Evolutionary conservation across 2,888 invertebrate species (phyloP).

Genomic region (Orthosia gracilis): DNA sequence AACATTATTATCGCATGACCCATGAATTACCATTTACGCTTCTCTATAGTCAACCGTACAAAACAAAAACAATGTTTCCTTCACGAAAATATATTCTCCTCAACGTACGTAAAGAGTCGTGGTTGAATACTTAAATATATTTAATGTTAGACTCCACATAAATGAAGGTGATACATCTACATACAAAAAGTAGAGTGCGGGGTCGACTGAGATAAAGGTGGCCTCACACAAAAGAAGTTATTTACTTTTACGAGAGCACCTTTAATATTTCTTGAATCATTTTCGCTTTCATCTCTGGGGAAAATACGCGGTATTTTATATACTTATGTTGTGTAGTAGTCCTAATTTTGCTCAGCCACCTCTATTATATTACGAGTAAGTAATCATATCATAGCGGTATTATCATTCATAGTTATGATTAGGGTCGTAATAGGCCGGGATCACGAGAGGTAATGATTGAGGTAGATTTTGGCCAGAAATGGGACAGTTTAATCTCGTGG

Average conservation of each 20-base stretch:
- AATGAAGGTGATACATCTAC: conserved; percentile 56
- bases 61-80: conserved; percentile 34
- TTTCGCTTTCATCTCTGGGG: conserved; percentile 44
- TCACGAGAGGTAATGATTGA: conserved; percentile 37
- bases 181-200: conserved; percentile 57
- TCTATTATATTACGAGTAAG: conserved; percentile 16
- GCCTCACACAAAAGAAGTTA: conserved; percentile 69
- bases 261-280: conserved; percentile 64
- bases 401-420: conserved; percentile 45
- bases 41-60: conserved; percentile 15
- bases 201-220: conserved; percentile 64
- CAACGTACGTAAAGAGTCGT: conserved; percentile 20
- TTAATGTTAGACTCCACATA: conserved; percentile 54
- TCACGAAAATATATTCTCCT: conserved; percentile 28
- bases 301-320: conserved; percentile 30
- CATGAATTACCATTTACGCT: conserved; percentile 1
- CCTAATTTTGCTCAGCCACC: conserved; percentile 40
- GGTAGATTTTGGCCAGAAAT: conserved; percentile 19
- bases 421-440: conserved; percentile 34
- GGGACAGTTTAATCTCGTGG: conserved; percentile 19
- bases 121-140: conserved; percentile 55
- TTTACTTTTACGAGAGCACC: conserved; percentile 70
- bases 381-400: conserved; percentile 33
- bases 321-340: conserved; percentile 26
- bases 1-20: conserved; percentile 1